A percentile compares a stretch with the other conserved stretches of the same genome.
Evolutionary conservation across 2,797 vertebrate genomes (phyloP).

Genomic region (Hippopotamyrus pictus): DNA sequence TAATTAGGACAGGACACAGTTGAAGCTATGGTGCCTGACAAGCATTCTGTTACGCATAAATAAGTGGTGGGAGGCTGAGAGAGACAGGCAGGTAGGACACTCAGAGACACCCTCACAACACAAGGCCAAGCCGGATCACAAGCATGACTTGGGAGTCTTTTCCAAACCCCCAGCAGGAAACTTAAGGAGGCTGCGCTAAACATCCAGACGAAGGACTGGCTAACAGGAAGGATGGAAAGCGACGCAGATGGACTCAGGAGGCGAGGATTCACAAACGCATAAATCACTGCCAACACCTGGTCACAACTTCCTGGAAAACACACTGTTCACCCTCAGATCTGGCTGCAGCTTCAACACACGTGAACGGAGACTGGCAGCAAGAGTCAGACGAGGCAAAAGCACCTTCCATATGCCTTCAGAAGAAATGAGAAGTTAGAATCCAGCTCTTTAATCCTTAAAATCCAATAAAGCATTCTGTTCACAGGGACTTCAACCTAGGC

Average conservation of each 20-base stretch:
- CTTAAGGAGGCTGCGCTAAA: background rate
- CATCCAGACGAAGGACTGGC: background rate
- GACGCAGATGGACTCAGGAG: background rate
- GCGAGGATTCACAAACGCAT: background rate
- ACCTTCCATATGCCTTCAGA: background rate
- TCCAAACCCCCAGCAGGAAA: background rate
- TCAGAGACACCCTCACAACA: background rate
- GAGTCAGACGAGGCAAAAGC: background rate
- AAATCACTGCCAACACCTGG: background rate
- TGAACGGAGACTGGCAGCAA: background rate
- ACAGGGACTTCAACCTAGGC: background rate
- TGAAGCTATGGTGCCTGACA: background rate
- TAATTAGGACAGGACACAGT: background rate
- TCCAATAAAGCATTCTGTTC: background rate
- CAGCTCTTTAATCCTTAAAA: background rate
- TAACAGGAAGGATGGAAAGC: background rate
- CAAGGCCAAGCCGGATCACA: background rate
- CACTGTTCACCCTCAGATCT: background rate
- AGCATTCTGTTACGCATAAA: background rate
- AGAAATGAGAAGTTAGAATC: background rate
- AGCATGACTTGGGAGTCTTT: background rate
- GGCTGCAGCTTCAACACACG: background rate
- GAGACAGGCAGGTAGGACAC: background rate
- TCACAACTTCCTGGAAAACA: background rate
- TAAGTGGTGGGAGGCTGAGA: background rate